phyloP scores from a whole-genome alignment of 2,888 invertebrate species.

The Nephrocerus scutellatus region DNA sequence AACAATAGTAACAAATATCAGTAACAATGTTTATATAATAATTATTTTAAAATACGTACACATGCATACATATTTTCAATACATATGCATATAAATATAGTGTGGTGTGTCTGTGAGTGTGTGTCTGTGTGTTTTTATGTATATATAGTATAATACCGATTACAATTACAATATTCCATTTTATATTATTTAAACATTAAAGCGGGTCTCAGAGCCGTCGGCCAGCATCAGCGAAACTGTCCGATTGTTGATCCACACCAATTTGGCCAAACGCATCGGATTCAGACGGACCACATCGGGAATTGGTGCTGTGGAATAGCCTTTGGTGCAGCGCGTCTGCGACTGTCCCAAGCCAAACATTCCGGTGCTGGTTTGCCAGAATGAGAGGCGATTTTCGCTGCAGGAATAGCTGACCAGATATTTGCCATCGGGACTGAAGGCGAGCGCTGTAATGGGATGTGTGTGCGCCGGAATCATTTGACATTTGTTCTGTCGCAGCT shows the following conservation, averaged over 20 bases:
- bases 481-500: slow-evolving; percentile 88
- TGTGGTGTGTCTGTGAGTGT: neutral
- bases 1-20: slow-evolving; percentile 28
- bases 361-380: slow-evolving; percentile 96
- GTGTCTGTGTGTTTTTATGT: slow-evolving; percentile 3
- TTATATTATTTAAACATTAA: slow-evolving; percentile 57
- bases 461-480: slow-evolving; percentile 89
- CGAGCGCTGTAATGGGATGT: slow-evolving; percentile 82
- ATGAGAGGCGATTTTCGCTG: slow-evolving; percentile 86
- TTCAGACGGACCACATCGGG: slow-evolving; percentile 80
- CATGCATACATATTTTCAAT: neutral
- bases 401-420: slow-evolving; percentile 94
- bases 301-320: slow-evolving; percentile 88
- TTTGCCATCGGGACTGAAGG: slow-evolving; percentile 96
- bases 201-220: slow-evolving; percentile 88
- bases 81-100: neutral
- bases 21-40: slow-evolving; percentile 21
- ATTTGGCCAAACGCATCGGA: slow-evolving; percentile 81
- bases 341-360: slow-evolving; percentile 97
- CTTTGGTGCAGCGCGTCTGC: slow-evolving; percentile 92
- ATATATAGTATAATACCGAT: too few species aligned
- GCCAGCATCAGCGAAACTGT: slow-evolving; percentile 91
- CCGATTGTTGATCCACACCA: slow-evolving; percentile 93
- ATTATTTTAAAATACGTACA: too few species aligned
- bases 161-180: too few species aligned